These are phyloP conservation scores for Myiotriccus ornatus DNA, from an alignment of 2,797 vertebrate genomes.

Conservation along the genomic window DNA sequence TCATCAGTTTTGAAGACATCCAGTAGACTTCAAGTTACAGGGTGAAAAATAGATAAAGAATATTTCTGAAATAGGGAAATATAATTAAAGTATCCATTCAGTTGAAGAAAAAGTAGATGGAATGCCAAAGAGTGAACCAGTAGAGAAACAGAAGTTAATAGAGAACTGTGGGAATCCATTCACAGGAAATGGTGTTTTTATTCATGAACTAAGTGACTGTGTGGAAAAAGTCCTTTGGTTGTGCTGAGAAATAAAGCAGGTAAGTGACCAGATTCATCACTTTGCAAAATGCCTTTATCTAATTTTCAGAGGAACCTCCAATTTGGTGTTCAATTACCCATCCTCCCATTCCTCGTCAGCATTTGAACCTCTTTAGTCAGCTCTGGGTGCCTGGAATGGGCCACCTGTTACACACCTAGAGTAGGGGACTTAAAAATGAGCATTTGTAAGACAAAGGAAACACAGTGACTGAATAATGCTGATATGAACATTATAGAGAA, in stretches of 20 bases:
- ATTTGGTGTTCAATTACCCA: neutral
- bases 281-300: neutral
- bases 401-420: neutral
- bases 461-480: neutral
- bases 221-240: neutral
- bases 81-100: neutral
- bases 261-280: fast-evolving
- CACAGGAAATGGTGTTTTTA: neutral
- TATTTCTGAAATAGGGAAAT: neutral
- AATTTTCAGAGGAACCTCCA: neutral
- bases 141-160: neutral
- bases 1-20: neutral
- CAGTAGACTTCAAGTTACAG: neutral
- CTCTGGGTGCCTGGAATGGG: neutral
- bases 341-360: neutral
- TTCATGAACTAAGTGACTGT: neutral
- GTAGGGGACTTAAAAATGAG: neutral
- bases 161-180: neutral
- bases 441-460: neutral
- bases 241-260: neutral
- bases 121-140: neutral
- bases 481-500: neutral
- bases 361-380: neutral
- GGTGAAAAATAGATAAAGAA: neutral
- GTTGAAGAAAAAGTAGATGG: neutral